These are phyloP conservation scores for Danio albolineatus DNA, from an alignment of 2,797 vertebrate genomes.

Conservation along the genomic window DNA sequence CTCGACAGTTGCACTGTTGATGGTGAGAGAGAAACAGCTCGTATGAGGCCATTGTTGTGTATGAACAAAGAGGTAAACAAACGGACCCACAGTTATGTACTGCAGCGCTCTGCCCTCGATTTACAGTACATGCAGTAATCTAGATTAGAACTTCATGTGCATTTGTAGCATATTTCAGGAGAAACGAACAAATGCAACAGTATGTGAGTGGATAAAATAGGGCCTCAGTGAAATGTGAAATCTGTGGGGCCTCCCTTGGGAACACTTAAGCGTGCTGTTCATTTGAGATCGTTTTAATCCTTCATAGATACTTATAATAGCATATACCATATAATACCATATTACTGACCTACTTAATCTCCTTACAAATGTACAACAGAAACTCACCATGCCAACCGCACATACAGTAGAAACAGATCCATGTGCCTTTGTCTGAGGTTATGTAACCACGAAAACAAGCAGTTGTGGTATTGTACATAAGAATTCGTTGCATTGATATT, in stretches of 20 bases:
- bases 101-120: conserved; percentile 15
- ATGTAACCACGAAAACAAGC: neutral
- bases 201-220: neutral
- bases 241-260: conserved; percentile 14
- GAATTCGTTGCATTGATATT: no score
- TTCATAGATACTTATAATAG: conserved; percentile 28
- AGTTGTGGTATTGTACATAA: neutral
- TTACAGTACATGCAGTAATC: neutral
- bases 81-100: conserved; percentile 5
- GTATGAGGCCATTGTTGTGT: conserved; percentile 66
- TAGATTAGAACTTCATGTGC: neutral
- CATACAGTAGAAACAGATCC: neutral
- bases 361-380: neutral
- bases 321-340: conserved; percentile 29
- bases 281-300: conserved; percentile 28
- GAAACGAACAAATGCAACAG: neutral
- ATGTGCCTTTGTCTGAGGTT: neutral
- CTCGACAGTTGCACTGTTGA: conserved; percentile 45
- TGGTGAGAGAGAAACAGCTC: conserved; percentile 52
- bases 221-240: conserved; percentile 24
- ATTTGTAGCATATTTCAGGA: neutral
- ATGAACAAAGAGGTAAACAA: conserved; percentile 62
- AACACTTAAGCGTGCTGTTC: conserved; percentile 18
- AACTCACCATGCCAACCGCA: conserved; percentile 1
- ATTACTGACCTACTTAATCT: conserved; percentile 34